Conservation (phyloP, 2,888 invertebrate genomes). For the Sesia bembeciformis region DNA sequence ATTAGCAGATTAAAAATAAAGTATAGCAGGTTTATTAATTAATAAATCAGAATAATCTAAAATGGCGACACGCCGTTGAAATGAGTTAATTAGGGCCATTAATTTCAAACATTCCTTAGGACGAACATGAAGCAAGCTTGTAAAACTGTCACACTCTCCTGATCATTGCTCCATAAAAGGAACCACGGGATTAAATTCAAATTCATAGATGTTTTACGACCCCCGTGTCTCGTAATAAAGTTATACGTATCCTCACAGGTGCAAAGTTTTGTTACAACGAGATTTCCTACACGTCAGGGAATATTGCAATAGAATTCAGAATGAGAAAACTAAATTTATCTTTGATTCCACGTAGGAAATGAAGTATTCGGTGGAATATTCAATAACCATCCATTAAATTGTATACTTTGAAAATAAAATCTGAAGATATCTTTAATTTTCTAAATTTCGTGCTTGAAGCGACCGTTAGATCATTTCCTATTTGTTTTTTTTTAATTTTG, state of each 20-base stretch:
- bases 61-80: not conserved
- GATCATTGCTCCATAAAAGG: constrained; percentile 11
- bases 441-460: too few relatives aligned
- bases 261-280: constrained; percentile 5
- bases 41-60: not conserved
- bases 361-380: not conserved
- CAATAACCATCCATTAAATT: not conserved
- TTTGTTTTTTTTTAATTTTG: too few relatives aligned
- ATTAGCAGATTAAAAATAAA: too few relatives aligned
- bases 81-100: not conserved
- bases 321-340: constrained; percentile 2
- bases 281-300: constrained; percentile 7
- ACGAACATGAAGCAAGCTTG: not conserved
- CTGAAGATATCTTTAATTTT: too few relatives aligned
- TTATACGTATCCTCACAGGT: constrained; percentile 9
- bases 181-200: constrained; percentile 11
- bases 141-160: constrained; percentile 6
- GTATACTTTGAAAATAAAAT: too few relatives aligned
- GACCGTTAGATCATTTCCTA: too few relatives aligned
- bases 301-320: constrained; percentile 9
- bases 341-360: not conserved
- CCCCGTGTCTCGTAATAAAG: constrained; percentile 12
- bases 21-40: not conserved
- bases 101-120: not conserved
- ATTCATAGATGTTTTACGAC: constrained; percentile 19